Evolutionary conservation across 2,113 vertebrate genomes (phyloP), one percentile per base, ranked within the genome.

Genomic region (Andinoacara biseriatus): DNA sequence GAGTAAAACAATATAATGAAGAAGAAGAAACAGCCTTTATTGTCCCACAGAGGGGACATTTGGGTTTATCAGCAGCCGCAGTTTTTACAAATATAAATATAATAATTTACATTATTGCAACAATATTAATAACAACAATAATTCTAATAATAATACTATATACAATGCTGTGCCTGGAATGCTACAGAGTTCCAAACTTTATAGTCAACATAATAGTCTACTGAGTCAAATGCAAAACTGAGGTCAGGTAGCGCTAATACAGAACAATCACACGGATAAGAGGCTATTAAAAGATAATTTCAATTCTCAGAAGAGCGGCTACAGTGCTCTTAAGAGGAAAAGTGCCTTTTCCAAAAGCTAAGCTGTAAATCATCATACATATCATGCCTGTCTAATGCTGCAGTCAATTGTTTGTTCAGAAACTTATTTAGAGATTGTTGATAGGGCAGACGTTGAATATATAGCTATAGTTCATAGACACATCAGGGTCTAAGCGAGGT

Each of bases 261-360:
- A 54, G 67, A 72, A 33, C 43, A 72, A 33, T 72, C 26, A 72
- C 1, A 0, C 26, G 0, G 67, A 72, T 54, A 54, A 72, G 46
- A 72, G 67, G 26, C 8, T 31, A 72, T 33, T 72, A 72, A 72
- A 72, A 33, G 46, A 72, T 54, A 1, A 33, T 72, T 72, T 72
- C 20, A n/a, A 54, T 72, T 54, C 26, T 54, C 26, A 33, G 26
- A 33, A n/a, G 67, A 72, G 67, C 46, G 13, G 67, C 10, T 33
- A n/a, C 67, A 72, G 26, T 33, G 46, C 67, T 72, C 46, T 54
- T 46, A 72, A 33, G 67, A 72, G 67, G 18, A 72, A 72, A 54
- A 54, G 26, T 72, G 26, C 18, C 17, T 33, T 72, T 72, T 72
- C 18, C 43, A 72, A n/a, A 72, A 54, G 46, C 67, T 26, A 72